Evolutionary conservation across 2,888 invertebrate species (phyloP).

Genomic region (Tyria jacobaeae): DNA sequence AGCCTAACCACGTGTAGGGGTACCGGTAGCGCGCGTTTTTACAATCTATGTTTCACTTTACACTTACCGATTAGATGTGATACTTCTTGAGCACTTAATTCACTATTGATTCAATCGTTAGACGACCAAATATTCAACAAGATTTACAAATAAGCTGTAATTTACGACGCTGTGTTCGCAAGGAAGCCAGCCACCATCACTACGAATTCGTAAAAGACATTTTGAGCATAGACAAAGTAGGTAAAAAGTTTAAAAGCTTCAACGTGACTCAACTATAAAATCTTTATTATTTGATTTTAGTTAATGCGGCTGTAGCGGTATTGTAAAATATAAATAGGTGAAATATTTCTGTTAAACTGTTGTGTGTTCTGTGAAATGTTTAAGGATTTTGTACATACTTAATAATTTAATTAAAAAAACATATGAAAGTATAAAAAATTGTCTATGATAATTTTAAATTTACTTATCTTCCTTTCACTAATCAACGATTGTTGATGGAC

Average conservation of each 20-base stretch:
- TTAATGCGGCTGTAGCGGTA: not conserved
- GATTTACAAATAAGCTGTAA: slow-evolving; percentile 76
- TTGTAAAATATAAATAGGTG: not conserved
- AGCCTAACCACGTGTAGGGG: slow-evolving; percentile 82
- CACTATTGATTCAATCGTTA: slow-evolving; percentile 77
- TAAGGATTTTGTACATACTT: no score
- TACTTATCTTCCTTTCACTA: slow-evolving; percentile 54
- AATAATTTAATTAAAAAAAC: not conserved
- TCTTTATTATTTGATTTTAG: slow-evolving; percentile 1
- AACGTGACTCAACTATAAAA: slow-evolving; percentile 54
- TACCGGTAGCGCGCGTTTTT: slow-evolving; percentile 82
- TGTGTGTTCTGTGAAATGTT: no score
- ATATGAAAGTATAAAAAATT: slow-evolving; percentile 39
- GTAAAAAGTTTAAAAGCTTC: slow-evolving; percentile 67
- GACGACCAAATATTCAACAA: slow-evolving; percentile 71
- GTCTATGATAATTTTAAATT: slow-evolving; percentile 46
- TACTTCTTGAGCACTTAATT: slow-evolving; percentile 83
- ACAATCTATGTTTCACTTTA: slow-evolving; percentile 70
- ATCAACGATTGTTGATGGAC: slow-evolving; percentile 18
- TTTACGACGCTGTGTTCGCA: slow-evolving; percentile 83
- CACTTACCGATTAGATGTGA: slow-evolving; percentile 83
- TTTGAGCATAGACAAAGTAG: slow-evolving; percentile 79
- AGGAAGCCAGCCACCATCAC: slow-evolving; percentile 87
- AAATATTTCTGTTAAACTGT: not conserved
- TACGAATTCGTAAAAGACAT: slow-evolving; percentile 86